Conservation (phyloP, 1,140 invertebrate genomes). For the Diorhabda carinulata region DNA sequence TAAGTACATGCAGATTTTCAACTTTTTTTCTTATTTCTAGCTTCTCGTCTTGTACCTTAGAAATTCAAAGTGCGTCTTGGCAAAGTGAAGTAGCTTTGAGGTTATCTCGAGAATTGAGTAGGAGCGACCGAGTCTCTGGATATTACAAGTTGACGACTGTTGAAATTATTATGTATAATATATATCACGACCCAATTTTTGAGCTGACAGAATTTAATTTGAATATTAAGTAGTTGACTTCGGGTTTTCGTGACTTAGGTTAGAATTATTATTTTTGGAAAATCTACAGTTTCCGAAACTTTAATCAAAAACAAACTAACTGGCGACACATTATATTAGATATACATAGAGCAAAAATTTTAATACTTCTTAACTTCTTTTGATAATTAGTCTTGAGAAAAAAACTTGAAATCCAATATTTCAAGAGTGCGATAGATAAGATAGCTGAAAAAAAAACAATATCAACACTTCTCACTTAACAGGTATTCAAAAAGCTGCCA, state of each 20-base stretch:
- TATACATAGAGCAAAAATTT: too few species aligned
- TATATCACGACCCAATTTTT: slow-evolving; percentile 2
- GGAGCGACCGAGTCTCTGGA: neutral
- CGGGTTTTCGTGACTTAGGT: neutral
- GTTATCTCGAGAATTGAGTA: neutral
- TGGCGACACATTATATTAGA: too few species aligned
- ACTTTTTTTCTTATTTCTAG: neutral
- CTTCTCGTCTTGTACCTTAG: neutral
- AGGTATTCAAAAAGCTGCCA: too few species aligned
- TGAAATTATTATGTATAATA: slow-evolving; percentile 3
- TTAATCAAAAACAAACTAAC: too few species aligned
- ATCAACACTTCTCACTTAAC: too few species aligned
- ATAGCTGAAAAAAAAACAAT: too few species aligned
- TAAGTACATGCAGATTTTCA: neutral
- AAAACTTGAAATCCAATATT: neutral
- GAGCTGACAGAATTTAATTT: neutral
- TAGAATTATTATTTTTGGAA: too few species aligned
- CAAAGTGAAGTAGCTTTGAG: neutral
- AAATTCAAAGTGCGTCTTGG: neutral
- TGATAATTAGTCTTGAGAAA: neutral
- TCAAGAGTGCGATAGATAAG: neutral
- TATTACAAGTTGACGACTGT: neutral
- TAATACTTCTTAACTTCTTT: too few species aligned
- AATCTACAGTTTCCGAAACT: too few species aligned
- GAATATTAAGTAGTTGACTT: too few species aligned